Base-by-base conservation (phyloP, 2,888 invertebrate species). In the Limenitis camilla region DNA sequence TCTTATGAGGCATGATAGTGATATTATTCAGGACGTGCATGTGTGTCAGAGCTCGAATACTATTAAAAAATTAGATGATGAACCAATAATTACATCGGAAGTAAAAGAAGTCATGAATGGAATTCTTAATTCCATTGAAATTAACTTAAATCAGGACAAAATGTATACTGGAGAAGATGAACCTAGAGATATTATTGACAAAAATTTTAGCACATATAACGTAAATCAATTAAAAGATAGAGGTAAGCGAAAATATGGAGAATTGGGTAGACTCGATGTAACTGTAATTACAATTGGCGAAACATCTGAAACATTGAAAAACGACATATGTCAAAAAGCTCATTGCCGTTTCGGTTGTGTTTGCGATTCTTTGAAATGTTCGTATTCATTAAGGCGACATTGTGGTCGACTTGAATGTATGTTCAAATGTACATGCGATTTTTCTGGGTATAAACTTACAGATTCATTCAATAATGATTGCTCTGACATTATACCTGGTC, bases 271-370 rank as follows among this genome's bases (percentile, higher is more conserved):
- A 58, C 81, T 93, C 35, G 92, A 90, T 74, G 92, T 92, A 6
- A 92, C 91, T 54, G 88, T 92, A 32, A 91, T 93, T 48, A 89
- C 89, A 65, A 79, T 82, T 53, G 69, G 81, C 30, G 74, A 79
- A 49, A 67, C 63, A 6, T 55, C 58, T 27, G 56, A 63, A 44
- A 61, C 61, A 32, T 55, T 56, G 29, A 46, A 54, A 33, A 33
- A 11, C 6, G 58, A 57, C 39, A 51, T 56, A 11, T 93, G 93
- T 66, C 59, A 56, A 0, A 90, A 91, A 61, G 76, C 81, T 5
- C 82, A 73, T 69, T 93, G 93, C 66, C 72, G 72, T 53, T 72
- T 92, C 49, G 93, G 93, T 5, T 93, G 93, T 68, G 69, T 93
- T 36, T 93, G 93, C 66, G 79, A 84, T 45, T 92, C 92, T 61